Conservation (phyloP, 1,140 invertebrate genomes). For the Capitella teleta region DNA sequence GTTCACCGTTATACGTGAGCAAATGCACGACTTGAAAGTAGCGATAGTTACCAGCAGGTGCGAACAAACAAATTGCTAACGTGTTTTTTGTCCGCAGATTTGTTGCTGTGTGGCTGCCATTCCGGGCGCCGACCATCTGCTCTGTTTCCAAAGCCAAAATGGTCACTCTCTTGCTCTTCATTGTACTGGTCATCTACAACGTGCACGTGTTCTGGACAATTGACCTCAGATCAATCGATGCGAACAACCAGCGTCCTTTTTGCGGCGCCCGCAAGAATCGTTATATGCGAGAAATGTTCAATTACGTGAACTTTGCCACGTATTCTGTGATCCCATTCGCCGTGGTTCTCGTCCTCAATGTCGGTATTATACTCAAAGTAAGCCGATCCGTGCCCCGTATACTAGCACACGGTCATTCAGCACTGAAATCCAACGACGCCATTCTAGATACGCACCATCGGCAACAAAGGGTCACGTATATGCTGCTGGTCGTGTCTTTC, state of each 20-base stretch:
- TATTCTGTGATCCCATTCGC: slow-evolving; percentile 7
- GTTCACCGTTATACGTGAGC: too few relatives aligned
- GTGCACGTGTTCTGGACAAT: slow-evolving; percentile 7
- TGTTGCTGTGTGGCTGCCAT: slow-evolving; percentile 9
- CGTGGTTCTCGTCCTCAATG: slow-evolving; percentile 2
- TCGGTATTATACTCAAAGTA: slow-evolving; percentile 1
- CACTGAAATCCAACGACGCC: neutral
- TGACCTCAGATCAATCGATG: neutral
- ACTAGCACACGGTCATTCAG: too few relatives aligned
- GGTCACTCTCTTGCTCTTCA: slow-evolving; percentile 1
- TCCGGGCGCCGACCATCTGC: slow-evolving; percentile 5
- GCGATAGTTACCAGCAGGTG: too few relatives aligned
- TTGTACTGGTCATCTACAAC: slow-evolving; percentile 4
- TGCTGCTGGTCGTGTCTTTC: slow-evolving; percentile 37
- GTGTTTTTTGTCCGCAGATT: too few relatives aligned
- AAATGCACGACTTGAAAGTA: too few relatives aligned
- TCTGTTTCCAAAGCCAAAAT: neutral
- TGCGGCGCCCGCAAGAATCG: neutral
- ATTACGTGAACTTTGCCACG: neutral
- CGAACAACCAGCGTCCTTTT: too few relatives aligned
- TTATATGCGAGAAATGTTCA: slow-evolving; percentile 4
- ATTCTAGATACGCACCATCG: neutral
- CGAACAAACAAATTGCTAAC: too few relatives aligned
- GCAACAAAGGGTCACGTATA: slow-evolving; percentile 21
- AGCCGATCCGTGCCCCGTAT: neutral